Base-by-base conservation (phyloP, 2,888 invertebrate genomes). In the Microplitis deprimator region DNA sequence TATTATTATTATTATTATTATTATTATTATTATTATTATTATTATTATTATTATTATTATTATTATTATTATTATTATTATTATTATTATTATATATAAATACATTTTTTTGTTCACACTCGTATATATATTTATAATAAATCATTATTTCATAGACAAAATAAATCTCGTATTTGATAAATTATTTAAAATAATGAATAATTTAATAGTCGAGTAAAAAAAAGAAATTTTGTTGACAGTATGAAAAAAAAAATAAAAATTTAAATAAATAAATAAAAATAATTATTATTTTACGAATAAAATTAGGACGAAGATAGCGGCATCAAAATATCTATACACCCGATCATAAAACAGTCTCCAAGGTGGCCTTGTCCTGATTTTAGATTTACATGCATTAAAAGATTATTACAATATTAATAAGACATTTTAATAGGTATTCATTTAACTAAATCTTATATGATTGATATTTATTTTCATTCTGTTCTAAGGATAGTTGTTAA, bases 401-500 rank as follows among this genome's bases (percentile, higher is more conserved):
- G 75, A 78, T 79, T 85, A 87, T 86, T 87, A 87, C 83, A 85
- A 86, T 85, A 86, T 87, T 87, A 87, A 87, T 86, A 86, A 87
- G 85, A 68, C 39, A 60, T 60, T 68, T 85, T 85, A 86, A 85
- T 84, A 83, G 82, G 79, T 80, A 50, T 40, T 38, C 65, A 68
- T 20, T 13, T 60, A 60, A 68, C 50, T 68, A 17, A 68, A 61
- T 71, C 61, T 62, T 39, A 10, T 71, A 38, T 38, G 61, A 61
- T 20, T 59, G 50, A 20, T 13, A 41, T 64, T 8, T 73, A 41
- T 71, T 59, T 16, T 59, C 59, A 61, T 71, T 65, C 65, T 65
- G 10, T 65, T 65, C 65, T 17, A 20, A 62, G 20, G 62, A 62
- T 62, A 16, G 16, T 65, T 29, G 65, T 65, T 29, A 65, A 65